Evolutionary conservation across 2,113 vertebrate species (phyloP).

Genomic region (Tricholaema leucomelas): DNA sequence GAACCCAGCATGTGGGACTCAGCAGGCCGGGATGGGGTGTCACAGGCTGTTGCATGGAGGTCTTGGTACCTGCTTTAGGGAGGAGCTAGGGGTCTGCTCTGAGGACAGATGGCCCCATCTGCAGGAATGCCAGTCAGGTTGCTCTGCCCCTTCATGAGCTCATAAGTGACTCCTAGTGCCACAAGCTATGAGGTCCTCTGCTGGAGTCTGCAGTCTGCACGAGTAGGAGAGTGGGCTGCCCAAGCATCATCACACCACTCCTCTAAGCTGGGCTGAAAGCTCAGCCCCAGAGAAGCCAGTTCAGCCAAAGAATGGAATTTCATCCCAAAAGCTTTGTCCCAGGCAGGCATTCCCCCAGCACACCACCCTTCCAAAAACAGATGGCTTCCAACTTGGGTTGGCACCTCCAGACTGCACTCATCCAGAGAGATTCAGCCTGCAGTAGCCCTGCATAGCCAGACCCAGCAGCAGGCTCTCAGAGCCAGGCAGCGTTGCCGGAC

Average conservation of each 20-base stretch:
- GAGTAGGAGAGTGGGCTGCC: background rate
- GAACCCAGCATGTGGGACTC: fast-evolving
- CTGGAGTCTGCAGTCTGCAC: background rate
- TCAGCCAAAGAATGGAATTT: background rate
- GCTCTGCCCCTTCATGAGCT: background rate
- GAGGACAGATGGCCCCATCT: background rate
- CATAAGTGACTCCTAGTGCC: background rate
- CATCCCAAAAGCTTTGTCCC: background rate
- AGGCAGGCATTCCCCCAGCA: background rate
- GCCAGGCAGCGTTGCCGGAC: fast-evolving
- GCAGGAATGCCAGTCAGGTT: background rate
- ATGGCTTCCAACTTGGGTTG: background rate
- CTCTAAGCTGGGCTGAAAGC: background rate
- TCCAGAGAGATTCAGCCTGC: background rate
- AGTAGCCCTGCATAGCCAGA: background rate
- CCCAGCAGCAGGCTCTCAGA: background rate
- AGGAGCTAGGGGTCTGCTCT: background rate
- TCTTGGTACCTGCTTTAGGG: background rate
- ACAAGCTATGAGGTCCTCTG: background rate
- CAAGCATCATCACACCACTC: background rate
- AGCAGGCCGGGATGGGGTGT: background rate
- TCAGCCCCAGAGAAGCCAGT: background rate
- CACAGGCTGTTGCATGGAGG: background rate
- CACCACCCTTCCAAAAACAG: background rate
- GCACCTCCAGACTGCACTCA: background rate